phyloP scores from a whole-genome alignment of 2,113 vertebrate species.

The Rhea americana region DNA sequence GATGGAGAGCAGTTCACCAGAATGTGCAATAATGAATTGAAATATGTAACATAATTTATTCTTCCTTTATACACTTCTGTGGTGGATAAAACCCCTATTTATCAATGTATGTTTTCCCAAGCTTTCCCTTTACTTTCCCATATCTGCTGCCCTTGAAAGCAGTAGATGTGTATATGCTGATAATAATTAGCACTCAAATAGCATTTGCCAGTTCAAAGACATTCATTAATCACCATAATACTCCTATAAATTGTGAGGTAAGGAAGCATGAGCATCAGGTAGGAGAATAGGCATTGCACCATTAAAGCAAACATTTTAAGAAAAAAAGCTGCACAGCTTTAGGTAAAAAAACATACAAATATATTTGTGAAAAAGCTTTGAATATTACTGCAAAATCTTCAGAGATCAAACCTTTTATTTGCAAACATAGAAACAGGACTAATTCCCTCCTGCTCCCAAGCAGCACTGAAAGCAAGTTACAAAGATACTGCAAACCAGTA shows the following conservation, averaged over 20 bases:
- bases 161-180: neutral
- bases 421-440: neutral
- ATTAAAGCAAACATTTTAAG: neutral
- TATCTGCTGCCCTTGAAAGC: neutral
- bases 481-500: neutral
- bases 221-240: constrained; percentile 19
- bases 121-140: neutral
- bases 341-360: neutral
- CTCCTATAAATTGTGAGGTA: neutral
- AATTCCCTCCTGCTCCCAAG: neutral
- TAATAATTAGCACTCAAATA: constrained; percentile 41
- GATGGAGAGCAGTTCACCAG: neutral
- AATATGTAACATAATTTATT: constrained; percentile 42
- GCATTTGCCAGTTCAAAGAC: constrained; percentile 31
- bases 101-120: neutral
- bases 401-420: neutral
- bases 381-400: neutral
- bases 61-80: neutral
- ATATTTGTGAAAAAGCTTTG: neutral
- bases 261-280: neutral
- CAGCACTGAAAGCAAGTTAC: neutral
- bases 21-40: constrained; percentile 9
- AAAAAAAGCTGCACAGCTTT: neutral
- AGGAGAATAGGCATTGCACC: neutral
- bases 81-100: neutral